phyloP scores from a whole-genome alignment of 2,888 invertebrate species.

The Oligia fasciuncula region DNA sequence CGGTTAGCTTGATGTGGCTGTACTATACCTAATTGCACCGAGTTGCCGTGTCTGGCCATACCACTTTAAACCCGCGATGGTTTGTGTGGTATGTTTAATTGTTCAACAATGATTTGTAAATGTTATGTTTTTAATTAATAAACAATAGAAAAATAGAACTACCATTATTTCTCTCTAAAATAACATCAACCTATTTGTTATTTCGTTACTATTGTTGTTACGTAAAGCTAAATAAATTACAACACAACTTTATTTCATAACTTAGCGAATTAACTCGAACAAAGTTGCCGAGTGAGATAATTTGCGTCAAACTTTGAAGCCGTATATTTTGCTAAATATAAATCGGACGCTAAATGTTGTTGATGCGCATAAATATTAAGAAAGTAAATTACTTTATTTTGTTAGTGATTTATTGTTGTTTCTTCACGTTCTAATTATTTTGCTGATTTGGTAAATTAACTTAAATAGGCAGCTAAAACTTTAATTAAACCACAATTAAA shows the following conservation, averaged over 20 bases:
- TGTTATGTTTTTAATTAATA: too few relatives aligned
- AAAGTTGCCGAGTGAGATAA: slow-evolving; percentile 69
- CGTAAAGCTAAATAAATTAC: slow-evolving; percentile 54
- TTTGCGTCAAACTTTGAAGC: slow-evolving; percentile 61
- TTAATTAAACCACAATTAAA: background rate
- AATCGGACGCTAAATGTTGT: slow-evolving; percentile 61
- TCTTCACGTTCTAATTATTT: slow-evolving; percentile 25
- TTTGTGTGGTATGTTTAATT: too few relatives aligned
- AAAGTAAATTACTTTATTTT: slow-evolving; percentile 47
- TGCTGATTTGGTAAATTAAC: background rate
- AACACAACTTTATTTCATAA: slow-evolving; percentile 46
- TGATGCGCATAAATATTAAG: slow-evolving; percentile 57
- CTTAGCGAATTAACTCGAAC: slow-evolving; percentile 62
- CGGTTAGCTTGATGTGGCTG: too few relatives aligned
- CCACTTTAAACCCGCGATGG: too few relatives aligned
- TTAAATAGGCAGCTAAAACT: background rate
- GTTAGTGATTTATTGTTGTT: slow-evolving; percentile 52
- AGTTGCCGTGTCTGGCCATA: too few relatives aligned
- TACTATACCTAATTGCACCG: too few relatives aligned
- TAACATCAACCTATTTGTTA: background rate
- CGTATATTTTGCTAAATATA: slow-evolving; percentile 59
- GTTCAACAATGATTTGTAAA: too few relatives aligned
- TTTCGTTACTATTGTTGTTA: slow-evolving; percentile 33
- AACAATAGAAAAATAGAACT: too few relatives aligned
- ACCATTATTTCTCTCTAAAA: too few relatives aligned